Conservation (phyloP, 2,797 vertebrate genomes). For the Aldrovandia affinis region DNA sequence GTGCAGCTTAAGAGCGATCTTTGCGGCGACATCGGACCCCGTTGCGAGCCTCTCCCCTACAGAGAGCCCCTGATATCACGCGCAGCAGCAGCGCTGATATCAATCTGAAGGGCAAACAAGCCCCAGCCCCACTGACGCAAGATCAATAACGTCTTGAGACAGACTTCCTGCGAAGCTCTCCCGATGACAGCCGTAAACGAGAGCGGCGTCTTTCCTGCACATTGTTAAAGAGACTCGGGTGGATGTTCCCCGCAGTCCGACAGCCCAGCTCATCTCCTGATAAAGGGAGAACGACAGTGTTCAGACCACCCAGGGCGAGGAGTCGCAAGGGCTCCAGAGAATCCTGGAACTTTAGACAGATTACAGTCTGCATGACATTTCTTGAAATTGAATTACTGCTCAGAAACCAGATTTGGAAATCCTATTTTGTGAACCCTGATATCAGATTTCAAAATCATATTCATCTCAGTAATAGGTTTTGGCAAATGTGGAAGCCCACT, state of each 20-base stretch:
- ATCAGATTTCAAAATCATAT: slow-evolving; percentile 47
- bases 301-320: neutral
- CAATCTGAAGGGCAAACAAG: slow-evolving; percentile 40
- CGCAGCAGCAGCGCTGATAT: slow-evolving; percentile 18
- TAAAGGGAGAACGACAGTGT: neutral
- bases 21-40: neutral
- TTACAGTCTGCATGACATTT: slow-evolving; percentile 34
- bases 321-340: neutral
- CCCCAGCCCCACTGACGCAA: slow-evolving; percentile 29
- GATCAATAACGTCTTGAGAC: slow-evolving; percentile 41
- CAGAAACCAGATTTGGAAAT: slow-evolving; percentile 58
- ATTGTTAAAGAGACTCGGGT: neutral
- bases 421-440: slow-evolving; percentile 41
- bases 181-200: slow-evolving; percentile 31
- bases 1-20: neutral
- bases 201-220: neutral
- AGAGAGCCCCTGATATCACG: neutral
- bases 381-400: slow-evolving; percentile 46
- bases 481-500: slow-evolving; percentile 26
- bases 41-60: neutral
- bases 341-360: neutral
- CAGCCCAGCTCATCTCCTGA: neutral
- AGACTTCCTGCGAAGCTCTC: slow-evolving; percentile 26
- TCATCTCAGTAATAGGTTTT: slow-evolving; percentile 18
- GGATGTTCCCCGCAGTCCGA: slow-evolving; percentile 14